These are phyloP conservation scores for Brachionus rubens DNA, from an alignment of 1,140 invertebrate genomes.

Conservation along the genomic window DNA sequence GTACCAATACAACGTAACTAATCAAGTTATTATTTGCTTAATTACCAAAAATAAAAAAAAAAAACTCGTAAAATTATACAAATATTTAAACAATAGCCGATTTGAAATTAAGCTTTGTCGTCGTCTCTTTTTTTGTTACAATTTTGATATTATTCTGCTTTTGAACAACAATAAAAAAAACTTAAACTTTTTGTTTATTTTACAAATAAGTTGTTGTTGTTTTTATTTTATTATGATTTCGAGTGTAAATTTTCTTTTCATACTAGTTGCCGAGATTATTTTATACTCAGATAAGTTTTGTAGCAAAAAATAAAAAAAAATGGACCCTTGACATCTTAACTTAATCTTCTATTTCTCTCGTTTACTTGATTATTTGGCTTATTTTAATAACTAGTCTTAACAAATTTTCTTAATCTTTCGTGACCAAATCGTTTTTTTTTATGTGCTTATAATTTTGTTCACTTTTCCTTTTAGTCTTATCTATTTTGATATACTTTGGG, in stretches of 20 bases:
- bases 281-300: too few relatives aligned
- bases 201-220: background rate
- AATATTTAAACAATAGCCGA: conserved; percentile 8
- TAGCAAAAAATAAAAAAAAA: background rate
- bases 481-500: too few relatives aligned
- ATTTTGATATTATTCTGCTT: background rate
- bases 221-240: too few relatives aligned
- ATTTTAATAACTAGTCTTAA: too few relatives aligned
- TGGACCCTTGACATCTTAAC: conserved; percentile 20
- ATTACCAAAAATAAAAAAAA: too few relatives aligned
- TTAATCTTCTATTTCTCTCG: background rate
- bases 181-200: background rate
- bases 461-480: too few relatives aligned
- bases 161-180: conserved; percentile 23
- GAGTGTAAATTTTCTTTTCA: too few relatives aligned
- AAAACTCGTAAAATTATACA: too few relatives aligned
- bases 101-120: conserved; percentile 35
- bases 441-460: too few relatives aligned
- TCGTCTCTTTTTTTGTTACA: background rate
- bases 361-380: background rate
- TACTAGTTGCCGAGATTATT: too few relatives aligned
- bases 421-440: too few relatives aligned
- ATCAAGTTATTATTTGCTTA: conserved; percentile 39
- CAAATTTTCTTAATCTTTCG: too few relatives aligned
- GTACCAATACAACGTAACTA: conserved; percentile 26